phyloP scores from a whole-genome alignment of 2,113 vertebrate genomes.

The Chauna torquata region DNA sequence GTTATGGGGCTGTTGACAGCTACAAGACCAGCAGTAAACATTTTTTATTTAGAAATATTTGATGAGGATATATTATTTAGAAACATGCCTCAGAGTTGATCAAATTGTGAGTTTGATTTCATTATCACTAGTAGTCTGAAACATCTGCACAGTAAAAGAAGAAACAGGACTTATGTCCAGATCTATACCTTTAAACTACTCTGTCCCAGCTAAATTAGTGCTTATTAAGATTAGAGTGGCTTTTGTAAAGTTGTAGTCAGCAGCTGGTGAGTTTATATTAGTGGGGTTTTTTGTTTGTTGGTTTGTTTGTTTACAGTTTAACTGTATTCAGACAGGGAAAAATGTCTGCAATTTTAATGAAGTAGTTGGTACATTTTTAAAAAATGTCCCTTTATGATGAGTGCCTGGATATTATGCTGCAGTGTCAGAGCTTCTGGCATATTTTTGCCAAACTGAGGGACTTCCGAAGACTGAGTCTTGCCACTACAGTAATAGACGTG shows the following conservation, averaged over 20 bases:
- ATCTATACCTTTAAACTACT: background rate
- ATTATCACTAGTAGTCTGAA: background rate
- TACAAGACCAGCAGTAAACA: background rate
- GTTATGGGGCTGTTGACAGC: background rate
- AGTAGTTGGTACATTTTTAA: background rate
- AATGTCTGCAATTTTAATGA: background rate
- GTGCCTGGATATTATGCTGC: background rate
- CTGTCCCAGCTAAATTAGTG: background rate
- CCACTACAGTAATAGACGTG: background rate
- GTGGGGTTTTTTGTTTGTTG: background rate
- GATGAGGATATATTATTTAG: background rate
- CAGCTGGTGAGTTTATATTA: conserved; percentile 18
- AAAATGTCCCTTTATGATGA: background rate
- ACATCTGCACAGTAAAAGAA: background rate
- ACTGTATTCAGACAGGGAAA: background rate
- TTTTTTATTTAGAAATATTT: background rate
- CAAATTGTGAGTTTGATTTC: background rate
- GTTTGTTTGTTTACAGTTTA: background rate
- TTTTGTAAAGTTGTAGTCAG: background rate
- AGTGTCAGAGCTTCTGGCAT: background rate
- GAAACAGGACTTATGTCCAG: background rate
- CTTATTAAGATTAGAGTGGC: background rate
- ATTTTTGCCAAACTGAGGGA: background rate
- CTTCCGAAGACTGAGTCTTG: background rate
- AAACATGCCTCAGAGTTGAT: background rate